Evolutionary conservation across 2,797 vertebrate genomes (phyloP).

Genomic region (Meda fulgida): DNA sequence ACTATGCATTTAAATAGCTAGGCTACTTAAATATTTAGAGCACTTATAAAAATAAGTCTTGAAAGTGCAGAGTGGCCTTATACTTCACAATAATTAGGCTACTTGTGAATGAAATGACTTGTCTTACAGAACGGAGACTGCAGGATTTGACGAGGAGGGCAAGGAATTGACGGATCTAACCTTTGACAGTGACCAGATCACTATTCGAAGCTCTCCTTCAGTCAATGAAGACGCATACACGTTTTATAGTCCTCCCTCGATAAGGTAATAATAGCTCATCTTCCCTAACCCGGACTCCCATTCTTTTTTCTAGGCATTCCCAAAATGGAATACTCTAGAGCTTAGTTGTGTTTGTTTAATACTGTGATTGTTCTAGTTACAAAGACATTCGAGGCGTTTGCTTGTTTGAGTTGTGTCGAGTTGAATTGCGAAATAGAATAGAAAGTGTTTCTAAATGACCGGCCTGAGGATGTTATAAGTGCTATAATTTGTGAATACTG

Average conservation of each 20-base stretch:
- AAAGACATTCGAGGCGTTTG: background rate
- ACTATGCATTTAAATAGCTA: background rate
- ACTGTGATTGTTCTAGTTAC: background rate
- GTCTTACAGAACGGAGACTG: constrained; percentile 80
- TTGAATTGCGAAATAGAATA: background rate
- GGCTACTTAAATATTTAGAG: background rate
- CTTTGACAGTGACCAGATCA: constrained; percentile 84
- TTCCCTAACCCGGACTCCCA: background rate
- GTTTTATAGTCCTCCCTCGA: constrained; percentile 84
- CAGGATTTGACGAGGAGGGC: constrained; percentile 90
- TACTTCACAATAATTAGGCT: background rate
- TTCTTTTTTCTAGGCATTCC: background rate
- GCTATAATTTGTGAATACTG: background rate
- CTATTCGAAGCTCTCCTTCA: constrained; percentile 83
- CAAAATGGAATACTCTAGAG: too few relatives aligned
- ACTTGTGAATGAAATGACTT: background rate
- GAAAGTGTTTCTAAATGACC: background rate
- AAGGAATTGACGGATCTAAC: constrained; percentile 85
- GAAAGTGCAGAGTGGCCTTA: background rate
- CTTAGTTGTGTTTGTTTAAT: background rate
- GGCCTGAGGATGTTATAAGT: background rate
- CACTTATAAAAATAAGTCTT: background rate
- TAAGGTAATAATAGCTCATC: constrained; percentile 82
- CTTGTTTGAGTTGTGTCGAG: background rate
- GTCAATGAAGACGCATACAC: constrained; percentile 82